Evolutionary conservation across 2,113 vertebrate genomes (phyloP).

Genomic region (Callithrix jacchus): DNA sequence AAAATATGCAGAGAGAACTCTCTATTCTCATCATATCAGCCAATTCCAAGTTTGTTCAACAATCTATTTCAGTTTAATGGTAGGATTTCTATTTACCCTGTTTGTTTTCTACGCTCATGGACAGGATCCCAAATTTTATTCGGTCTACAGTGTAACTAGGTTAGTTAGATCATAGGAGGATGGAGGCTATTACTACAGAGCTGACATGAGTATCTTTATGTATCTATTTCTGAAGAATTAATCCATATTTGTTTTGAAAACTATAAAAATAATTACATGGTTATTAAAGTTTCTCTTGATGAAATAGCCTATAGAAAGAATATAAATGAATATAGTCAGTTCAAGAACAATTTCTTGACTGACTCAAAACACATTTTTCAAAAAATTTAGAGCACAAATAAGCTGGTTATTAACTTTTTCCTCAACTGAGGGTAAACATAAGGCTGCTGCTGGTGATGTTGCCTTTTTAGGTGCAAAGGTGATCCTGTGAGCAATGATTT

Average conservation of each 20-base stretch:
- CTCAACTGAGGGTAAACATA: not conserved
- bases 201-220: not conserved
- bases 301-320: not conserved
- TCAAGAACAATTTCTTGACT: not conserved
- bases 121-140: not conserved
- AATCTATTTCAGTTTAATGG: not conserved
- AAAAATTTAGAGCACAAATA: not conserved
- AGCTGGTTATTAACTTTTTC: not conserved
- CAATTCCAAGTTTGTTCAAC: not conserved
- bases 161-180: not conserved
- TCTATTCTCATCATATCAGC: not conserved
- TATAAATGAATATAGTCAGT: not conserved
- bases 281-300: not conserved
- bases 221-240: not conserved
- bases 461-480: conserved; percentile 40
- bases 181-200: not conserved
- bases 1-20: not conserved
- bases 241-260: not conserved
- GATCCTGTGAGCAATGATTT: conserved; percentile 16
- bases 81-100: not conserved
- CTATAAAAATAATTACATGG: not conserved
- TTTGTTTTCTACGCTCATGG: not conserved
- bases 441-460: not conserved
- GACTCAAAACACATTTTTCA: conserved; percentile 19
- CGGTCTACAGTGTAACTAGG: not conserved